Evolutionary conservation across 2,113 vertebrate species (phyloP), one percentile per base, ranked within the genome.

Genomic region (Coryphaenoides rupestris): DNA sequence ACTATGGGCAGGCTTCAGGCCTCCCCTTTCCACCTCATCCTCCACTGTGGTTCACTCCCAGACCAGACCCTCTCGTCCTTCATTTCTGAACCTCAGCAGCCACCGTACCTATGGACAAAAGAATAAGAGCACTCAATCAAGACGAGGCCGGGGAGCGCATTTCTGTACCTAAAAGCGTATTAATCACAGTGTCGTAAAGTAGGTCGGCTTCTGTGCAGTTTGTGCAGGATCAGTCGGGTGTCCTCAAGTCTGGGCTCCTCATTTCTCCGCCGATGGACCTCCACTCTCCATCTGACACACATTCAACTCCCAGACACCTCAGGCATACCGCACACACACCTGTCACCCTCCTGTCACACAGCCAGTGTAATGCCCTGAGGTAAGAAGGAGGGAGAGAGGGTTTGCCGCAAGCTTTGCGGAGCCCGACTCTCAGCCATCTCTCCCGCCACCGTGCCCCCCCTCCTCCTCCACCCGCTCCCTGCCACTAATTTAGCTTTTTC

Each of bases 341-440:
- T 78, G 76, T 85, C 86, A 82, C 69, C 69, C 74, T 77, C 72
- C 84, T 86, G 85, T 90, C 88, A 86, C 71, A 81, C 68, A 80
- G 65, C 77, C 65, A 62, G 78, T 67, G 60, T 81, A 82, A 87
- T 83, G 78, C 76, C 80, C 76, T 17, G 55, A 77, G 82, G 86
- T 86, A 75, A 81, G 78, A 68, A 55, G 85, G 68, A 70, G 73
- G 80, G 80, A 70, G 73, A 79, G 80, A 63, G 74, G 79, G 77
- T 77, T 40, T 83, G 21, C 85, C 81, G 61, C 23, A 40, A 84
- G 86, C 84, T 69, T 73, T 74, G 77, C 70, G 82, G 73, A 78
- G 79, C 77, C 68, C 74, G 69, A 82, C 66, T 70, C 83, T 21
- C 76, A 68, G 65, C 69, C 74, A 72, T 13, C 33, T 40, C 13